Evolutionary conservation across 2,888 invertebrate species (phyloP).

Genomic region (Panopea generosa): DNA sequence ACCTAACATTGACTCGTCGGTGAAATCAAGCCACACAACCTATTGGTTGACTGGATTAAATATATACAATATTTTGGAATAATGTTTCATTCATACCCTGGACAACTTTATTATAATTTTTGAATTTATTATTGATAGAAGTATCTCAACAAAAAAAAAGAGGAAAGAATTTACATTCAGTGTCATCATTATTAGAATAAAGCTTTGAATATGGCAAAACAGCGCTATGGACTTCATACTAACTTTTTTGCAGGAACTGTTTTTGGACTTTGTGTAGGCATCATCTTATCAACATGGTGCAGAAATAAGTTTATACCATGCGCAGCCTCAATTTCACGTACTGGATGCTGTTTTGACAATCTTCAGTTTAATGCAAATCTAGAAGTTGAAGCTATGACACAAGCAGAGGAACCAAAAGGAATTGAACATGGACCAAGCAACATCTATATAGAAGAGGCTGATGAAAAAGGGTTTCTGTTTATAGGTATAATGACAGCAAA

Average conservation of each 20-base stretch:
- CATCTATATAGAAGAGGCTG: constrained; percentile 61
- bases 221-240: constrained; percentile 39
- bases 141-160: no score
- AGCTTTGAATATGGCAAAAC: constrained; percentile 37
- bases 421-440: constrained; percentile 35
- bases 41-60: no score
- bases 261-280: constrained; percentile 74
- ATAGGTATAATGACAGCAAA: constrained; percentile 99
- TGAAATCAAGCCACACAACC: no score
- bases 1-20: no score
- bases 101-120: no score
- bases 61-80: no score
- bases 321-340: constrained; percentile 67
- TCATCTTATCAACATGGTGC: constrained; percentile 77
- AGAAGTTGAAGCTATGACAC: constrained; percentile 30
- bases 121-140: no score
- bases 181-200: no score
- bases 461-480: constrained; percentile 76
- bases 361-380: constrained; percentile 61
- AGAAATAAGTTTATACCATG: constrained; percentile 73
- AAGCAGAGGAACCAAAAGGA: constrained; percentile 2
- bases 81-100: no score
- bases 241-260: constrained; percentile 68
- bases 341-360: constrained; percentile 68
- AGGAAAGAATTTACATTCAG: no score